Evolutionary conservation across 2,888 invertebrate genomes (phyloP), one percentile per base, ranked within the genome.

Genomic region (Xylota segnis): DNA sequence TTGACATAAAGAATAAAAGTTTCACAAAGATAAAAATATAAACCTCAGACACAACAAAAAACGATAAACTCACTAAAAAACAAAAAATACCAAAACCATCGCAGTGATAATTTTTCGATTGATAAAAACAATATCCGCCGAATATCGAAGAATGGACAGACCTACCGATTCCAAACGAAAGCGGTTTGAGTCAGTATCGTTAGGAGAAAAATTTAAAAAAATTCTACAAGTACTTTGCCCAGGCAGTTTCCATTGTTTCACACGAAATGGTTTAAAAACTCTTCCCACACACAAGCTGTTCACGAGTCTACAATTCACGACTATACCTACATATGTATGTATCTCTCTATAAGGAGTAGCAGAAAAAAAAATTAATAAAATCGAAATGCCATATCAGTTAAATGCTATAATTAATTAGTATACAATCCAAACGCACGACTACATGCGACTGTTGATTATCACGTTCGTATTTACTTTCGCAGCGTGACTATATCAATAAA

Each of bases 91-190:
- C 52, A 10, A 27, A 16, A 52, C 27, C 52, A 40, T 37, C 37
- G 14, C 14, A 52, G 66, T 32, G 68, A 68, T 68, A 68, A 68
- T 68, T 43, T 32, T 34, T 47, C 58, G 18, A 58, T 45, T 58
- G 70, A 70, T 70, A 70, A 70, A 45, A 34, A 56, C 56, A 23
- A 45, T 45, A 5, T 45, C 52, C 27, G 29, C 52, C 4, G 4
- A 10, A 47, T 4, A 2, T 5, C 23, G 10, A 27, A 29, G 9
- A 2, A 0, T 10, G 14, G 9, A 32, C 7, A 14, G 4, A 10
- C 32, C 23, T 40, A 7, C 12, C 16, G 10, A 54, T 40, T 59
- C 59, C 59, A 43, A 10, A 14, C 23, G 6, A 47, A 63, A 63
- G 63, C 45, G 12, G 45, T 47, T 16, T 4, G 14, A 63, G 32